A percentile compares a stretch with the other conserved stretches of the same genome.
These are phyloP conservation scores for Tiliacea citrago DNA, from an alignment of 2,888 invertebrate genomes.

Conservation along the genomic window DNA sequence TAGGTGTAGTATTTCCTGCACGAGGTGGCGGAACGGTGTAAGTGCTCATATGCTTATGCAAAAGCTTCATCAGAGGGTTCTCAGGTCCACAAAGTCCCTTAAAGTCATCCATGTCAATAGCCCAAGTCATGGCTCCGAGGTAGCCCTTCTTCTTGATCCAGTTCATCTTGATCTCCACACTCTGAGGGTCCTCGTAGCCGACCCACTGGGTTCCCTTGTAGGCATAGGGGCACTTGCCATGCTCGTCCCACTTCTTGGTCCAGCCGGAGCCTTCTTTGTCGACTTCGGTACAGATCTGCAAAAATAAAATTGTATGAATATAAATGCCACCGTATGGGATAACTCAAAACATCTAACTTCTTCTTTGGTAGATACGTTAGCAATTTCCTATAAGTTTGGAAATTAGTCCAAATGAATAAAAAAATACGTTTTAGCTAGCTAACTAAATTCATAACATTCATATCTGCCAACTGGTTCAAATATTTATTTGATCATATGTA, in stretches of 20 bases:
- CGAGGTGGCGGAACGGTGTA: constrained; percentile 93
- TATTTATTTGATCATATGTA: neutral
- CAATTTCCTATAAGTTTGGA: constrained; percentile 5
- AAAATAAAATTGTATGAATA: neutral
- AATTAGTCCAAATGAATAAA: constrained; percentile 1
- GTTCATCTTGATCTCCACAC: constrained; percentile 97
- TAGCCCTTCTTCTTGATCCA: constrained; percentile 95
- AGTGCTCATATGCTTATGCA: constrained; percentile 93
- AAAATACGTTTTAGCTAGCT: neutral
- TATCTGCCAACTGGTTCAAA: neutral
- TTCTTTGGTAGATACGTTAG: neutral
- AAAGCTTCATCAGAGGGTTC: constrained; percentile 94
- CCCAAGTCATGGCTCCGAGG: constrained; percentile 98
- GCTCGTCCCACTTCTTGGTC: constrained; percentile 96
- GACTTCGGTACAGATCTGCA: constrained; percentile 94
- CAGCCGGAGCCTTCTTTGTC: constrained; percentile 93
- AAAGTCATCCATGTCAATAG: constrained; percentile 98
- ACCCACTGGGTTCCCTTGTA: constrained; percentile 97
- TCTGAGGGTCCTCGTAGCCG: constrained; percentile 95
- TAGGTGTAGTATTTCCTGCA: constrained; percentile 91
- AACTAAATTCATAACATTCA: neutral
- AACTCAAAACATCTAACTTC: neutral
- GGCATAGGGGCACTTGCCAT: constrained; percentile 95
- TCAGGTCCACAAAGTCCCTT: constrained; percentile 94
- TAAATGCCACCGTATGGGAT: too few relatives aligned